These are phyloP conservation scores for Betta splendens DNA, from an alignment of 2,797 vertebrate genomes.

Conservation along the genomic window DNA sequence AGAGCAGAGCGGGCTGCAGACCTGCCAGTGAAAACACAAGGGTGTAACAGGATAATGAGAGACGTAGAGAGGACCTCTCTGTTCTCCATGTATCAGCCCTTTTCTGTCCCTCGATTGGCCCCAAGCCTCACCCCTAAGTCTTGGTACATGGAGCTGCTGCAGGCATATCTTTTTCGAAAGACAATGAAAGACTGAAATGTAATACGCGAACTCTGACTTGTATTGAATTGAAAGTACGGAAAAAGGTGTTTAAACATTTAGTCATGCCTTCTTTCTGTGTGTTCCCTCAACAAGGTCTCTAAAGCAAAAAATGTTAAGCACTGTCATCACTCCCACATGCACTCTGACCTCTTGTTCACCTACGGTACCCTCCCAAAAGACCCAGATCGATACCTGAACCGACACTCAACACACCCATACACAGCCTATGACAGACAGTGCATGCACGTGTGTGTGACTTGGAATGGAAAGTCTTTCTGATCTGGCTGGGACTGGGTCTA, in stretches of 20 bases:
- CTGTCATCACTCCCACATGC: conserved; percentile 42
- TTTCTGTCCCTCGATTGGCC: conserved; percentile 48
- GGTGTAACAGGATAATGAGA: conserved; percentile 77
- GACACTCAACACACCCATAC: conserved; percentile 31
- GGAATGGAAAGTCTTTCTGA: conserved; percentile 52
- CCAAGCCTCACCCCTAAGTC: conserved; percentile 35
- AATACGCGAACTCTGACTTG: not conserved
- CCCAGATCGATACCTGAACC: conserved; percentile 45
- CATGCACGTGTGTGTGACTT: conserved; percentile 15
- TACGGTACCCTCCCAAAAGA: conserved; percentile 33
- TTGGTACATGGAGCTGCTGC: conserved; percentile 31
- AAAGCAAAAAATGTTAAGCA: conserved; percentile 15
- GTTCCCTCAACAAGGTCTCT: conserved; percentile 4
- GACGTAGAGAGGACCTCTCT: conserved; percentile 60
- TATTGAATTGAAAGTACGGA: not conserved
- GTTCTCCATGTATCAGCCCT: conserved; percentile 66
- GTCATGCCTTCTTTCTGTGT: not conserved
- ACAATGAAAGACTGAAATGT: conserved; percentile 12
- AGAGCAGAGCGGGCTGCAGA: conserved; percentile 28
- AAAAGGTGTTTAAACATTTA: not conserved
- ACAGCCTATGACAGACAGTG: conserved; percentile 45
- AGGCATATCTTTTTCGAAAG: conserved; percentile 17
- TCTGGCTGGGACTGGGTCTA: conserved; percentile 53
- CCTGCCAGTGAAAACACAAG: conserved; percentile 78
- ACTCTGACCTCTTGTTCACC: conserved; percentile 45